Evolutionary conservation across 1,140 invertebrate genomes (phyloP).

Genomic region (Leptinotarsa lineolata): DNA sequence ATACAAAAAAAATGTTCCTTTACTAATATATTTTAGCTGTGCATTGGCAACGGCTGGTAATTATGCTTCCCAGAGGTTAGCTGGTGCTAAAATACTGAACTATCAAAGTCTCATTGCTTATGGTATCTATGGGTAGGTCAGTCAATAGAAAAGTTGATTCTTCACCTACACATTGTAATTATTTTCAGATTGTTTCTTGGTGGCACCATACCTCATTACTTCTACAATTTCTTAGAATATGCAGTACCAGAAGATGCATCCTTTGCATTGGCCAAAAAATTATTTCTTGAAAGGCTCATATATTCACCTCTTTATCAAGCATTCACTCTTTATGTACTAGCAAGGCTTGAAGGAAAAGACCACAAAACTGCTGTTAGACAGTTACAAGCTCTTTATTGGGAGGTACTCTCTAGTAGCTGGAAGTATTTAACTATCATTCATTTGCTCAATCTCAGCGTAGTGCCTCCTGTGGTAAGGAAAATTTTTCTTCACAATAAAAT

Average conservation of each 20-base stretch:
- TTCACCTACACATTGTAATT: neutral
- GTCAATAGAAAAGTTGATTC: conserved; percentile 27
- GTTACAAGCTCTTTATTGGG: conserved; percentile 64
- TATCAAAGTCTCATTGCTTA: conserved; percentile 69
- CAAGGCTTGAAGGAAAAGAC: conserved; percentile 72
- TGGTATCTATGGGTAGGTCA: conserved; percentile 69
- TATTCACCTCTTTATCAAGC: conserved; percentile 72
- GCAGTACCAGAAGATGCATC: conserved; percentile 61
- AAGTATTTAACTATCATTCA: conserved; percentile 73
- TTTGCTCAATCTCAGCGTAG: conserved; percentile 69
- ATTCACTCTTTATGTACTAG: conserved; percentile 69
- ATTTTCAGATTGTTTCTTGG: conserved; percentile 69
- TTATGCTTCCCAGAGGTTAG: conserved; percentile 67
- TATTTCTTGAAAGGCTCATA: conserved; percentile 69
- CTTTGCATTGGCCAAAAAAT: conserved; percentile 61
- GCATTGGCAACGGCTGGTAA: conserved; percentile 68
- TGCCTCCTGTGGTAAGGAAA: conserved; percentile 70
- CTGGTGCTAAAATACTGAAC: conserved; percentile 63
- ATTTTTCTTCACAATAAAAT: neutral
- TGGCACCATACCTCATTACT: conserved; percentile 73
- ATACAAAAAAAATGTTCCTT: neutral
- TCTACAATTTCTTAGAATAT: conserved; percentile 66
- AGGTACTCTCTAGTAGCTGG: conserved; percentile 69
- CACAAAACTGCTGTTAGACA: conserved; percentile 64
- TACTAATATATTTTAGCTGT: conserved; percentile 58